Conservation (phyloP, 1,140 invertebrate species). For the Drosophila novamexicana region DNA sequence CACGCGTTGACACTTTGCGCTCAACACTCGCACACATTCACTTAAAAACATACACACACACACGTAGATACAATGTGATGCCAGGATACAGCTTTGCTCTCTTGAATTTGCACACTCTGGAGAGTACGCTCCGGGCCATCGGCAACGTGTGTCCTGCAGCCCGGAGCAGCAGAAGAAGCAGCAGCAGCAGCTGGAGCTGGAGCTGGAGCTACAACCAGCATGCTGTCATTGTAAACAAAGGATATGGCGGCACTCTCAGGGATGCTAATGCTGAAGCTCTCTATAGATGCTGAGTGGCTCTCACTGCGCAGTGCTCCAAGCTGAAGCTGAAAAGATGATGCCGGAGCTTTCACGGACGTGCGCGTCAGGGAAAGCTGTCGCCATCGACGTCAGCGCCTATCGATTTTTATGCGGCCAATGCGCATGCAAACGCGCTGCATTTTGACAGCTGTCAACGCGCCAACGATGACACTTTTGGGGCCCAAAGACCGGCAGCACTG, state of each 20-base stretch:
- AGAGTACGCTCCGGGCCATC: slow-evolving; percentile 68
- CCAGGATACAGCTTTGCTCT: slow-evolving; percentile 52
- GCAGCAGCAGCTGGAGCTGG: slow-evolving; percentile 11
- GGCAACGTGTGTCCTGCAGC: slow-evolving; percentile 69
- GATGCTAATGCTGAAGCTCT: slow-evolving; percentile 19
- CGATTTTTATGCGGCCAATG: slow-evolving; percentile 58
- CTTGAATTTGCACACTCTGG: slow-evolving; percentile 50
- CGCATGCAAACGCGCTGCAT: slow-evolving; percentile 65
- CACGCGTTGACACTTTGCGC: slow-evolving; percentile 81
- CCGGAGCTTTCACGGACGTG: slow-evolving; percentile 28
- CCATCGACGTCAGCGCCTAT: slow-evolving; percentile 55
- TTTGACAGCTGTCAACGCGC: slow-evolving; percentile 79
- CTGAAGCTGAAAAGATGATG: slow-evolving; percentile 26
- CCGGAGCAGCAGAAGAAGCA: slow-evolving; percentile 46
- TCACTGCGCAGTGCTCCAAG: slow-evolving; percentile 58
- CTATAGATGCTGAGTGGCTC: slow-evolving; percentile 33
- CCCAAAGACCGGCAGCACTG: slow-evolving; percentile 25
- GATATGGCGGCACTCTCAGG: slow-evolving; percentile 55
- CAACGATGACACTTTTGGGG: slow-evolving; percentile 68
- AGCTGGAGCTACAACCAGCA: slow-evolving; percentile 28
- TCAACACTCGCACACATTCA: slow-evolving; percentile 68
- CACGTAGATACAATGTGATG: slow-evolving; percentile 13
- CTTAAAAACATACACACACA: slow-evolving; percentile 22
- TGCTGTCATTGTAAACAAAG: slow-evolving; percentile 77
- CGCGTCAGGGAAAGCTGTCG: slow-evolving; percentile 41